Conservation (phyloP, 1,140 invertebrate genomes). For the Rhopalosiphum padi region DNA sequence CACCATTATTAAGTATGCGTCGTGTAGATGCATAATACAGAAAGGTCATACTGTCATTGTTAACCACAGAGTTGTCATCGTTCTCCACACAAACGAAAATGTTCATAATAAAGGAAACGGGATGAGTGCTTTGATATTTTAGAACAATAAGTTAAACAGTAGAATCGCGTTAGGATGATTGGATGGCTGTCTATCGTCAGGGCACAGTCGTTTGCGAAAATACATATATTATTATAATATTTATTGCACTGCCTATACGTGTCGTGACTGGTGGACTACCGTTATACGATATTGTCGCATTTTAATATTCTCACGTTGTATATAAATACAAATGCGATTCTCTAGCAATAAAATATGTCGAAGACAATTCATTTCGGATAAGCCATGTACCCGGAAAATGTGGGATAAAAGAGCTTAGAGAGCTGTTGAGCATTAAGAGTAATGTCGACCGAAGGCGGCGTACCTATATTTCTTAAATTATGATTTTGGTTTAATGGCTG, state of each 20-base stretch:
- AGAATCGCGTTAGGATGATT: neutral
- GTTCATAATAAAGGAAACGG: slow-evolving; percentile 16
- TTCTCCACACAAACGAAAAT: neutral
- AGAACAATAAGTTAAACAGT: neutral
- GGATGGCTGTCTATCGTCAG: neutral
- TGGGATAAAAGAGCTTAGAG: neutral
- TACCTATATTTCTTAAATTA: neutral
- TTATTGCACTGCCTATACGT: neutral
- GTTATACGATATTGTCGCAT: neutral
- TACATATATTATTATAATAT: neutral
- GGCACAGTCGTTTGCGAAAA: neutral
- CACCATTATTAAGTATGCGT: neutral
- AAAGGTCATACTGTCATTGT: neutral
- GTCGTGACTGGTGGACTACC: neutral
- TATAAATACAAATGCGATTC: neutral
- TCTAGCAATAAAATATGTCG: neutral
- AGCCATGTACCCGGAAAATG: neutral
- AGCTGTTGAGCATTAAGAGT: neutral
- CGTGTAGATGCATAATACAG: neutral
- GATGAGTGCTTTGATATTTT: neutral
- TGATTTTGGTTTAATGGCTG: neutral
- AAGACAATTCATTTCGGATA: neutral
- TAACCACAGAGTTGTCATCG: neutral
- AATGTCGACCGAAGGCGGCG: neutral
- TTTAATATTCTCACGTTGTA: neutral